These are phyloP conservation scores for Numida meleagris DNA, from an alignment of 2,113 vertebrate species.

Conservation along the genomic window DNA sequence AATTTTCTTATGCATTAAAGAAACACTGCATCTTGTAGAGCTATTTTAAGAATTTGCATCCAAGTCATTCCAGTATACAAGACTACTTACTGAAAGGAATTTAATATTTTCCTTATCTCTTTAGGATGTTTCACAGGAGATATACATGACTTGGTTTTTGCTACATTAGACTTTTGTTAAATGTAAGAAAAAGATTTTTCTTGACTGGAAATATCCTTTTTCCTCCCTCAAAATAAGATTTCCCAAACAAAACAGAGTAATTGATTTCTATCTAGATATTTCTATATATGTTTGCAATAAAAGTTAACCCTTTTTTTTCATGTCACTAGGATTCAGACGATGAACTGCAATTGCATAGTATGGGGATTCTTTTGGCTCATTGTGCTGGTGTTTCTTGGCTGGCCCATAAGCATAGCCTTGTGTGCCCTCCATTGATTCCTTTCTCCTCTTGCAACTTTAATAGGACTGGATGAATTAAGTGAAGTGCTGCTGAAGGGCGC, in stretches of 20 bases:
- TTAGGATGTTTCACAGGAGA: not conserved
- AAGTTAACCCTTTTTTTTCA: not conserved
- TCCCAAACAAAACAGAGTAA: not conserved
- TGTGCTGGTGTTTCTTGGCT: slow-evolving; percentile 67
- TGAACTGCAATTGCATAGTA: not conserved
- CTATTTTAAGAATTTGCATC: not conserved
- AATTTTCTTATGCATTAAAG: not conserved
- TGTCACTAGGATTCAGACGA: not conserved
- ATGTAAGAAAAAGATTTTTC: not conserved
- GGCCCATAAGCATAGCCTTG: slow-evolving; percentile 75
- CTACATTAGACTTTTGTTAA: not conserved
- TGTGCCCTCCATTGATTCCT: slow-evolving; percentile 77
- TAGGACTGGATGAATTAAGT: slow-evolving; percentile 73
- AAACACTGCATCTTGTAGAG: not conserved
- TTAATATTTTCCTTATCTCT: not conserved
- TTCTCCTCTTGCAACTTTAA: slow-evolving; percentile 74
- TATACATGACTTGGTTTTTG: not conserved
- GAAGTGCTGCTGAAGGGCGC: slow-evolving; percentile 72
- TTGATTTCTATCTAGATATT: not conserved
- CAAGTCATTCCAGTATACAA: not conserved
- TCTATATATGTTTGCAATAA: not conserved
- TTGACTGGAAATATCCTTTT: not conserved
- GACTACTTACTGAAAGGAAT: not conserved
- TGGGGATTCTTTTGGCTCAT: not conserved
- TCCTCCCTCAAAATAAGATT: fast-evolving